Percentiles rank a stretch among this genome's conserved stretches.
These are phyloP conservation scores for Panthera uncia DNA, from an alignment of 2,113 vertebrate genomes.

Conservation along the genomic window DNA sequence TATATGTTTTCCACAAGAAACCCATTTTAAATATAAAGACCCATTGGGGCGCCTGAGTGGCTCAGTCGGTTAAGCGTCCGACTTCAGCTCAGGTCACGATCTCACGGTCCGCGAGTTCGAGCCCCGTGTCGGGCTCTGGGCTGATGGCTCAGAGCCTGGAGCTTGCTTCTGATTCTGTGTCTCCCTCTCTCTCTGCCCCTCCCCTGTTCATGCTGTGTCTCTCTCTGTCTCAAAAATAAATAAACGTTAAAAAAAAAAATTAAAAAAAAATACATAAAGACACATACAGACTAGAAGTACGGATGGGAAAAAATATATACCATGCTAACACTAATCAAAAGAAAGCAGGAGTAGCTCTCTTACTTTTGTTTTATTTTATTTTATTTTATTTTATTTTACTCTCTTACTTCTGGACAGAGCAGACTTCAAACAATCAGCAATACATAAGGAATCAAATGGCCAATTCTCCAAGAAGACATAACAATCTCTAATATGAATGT, in stretches of 20 bases:
- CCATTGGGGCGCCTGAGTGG: no score
- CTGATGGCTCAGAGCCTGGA: no score
- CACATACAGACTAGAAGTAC: not conserved
- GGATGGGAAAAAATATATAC: not conserved
- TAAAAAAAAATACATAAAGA: not conserved
- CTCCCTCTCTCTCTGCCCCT: no score
- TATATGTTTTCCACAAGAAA: not conserved
- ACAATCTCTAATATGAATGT: not conserved
- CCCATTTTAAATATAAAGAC: not conserved
- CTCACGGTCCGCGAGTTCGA: no score
- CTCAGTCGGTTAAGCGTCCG: no score
- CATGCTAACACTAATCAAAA: not conserved
- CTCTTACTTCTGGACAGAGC: not conserved
- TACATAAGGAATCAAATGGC: not conserved
- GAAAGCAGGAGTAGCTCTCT: not conserved
- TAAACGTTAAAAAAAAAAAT: no score
- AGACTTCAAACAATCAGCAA: not conserved
- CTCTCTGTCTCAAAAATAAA: no score
- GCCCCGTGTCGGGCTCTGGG: no score
- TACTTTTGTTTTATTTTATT: not conserved
- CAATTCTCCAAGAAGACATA: not conserved
- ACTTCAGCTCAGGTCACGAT: no score
- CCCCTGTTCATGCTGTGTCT: no score
- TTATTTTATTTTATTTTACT: no score
- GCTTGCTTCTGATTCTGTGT: no score